phyloP scores from a whole-genome alignment of 92 coral and sea anemone species.

The Blastomussa wellsi region DNA sequence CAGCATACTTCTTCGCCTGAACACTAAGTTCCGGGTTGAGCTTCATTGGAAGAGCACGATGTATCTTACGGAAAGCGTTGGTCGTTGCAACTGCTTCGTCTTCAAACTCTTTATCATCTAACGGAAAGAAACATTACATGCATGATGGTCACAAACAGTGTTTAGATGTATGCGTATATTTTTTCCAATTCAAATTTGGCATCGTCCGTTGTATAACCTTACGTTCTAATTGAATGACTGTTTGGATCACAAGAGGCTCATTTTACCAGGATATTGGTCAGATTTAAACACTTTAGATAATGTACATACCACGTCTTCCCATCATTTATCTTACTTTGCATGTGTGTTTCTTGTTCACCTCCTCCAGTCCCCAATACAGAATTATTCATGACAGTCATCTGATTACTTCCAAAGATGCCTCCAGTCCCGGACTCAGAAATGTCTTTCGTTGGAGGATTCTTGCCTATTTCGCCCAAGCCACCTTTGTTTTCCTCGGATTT shows the following conservation, averaged over 20 bases:
- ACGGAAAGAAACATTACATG: not conserved
- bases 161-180: not conserved
- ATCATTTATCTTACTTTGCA: conserved; percentile 23
- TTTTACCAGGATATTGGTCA: too few relatives aligned
- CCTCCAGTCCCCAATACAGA: not conserved
- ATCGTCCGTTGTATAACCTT: not conserved
- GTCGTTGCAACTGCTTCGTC: conserved; percentile 68
- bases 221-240: not conserved
- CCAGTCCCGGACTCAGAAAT: not conserved
- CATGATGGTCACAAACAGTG: not conserved
- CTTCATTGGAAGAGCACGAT: conserved; percentile 64
- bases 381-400: not conserved
- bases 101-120: conserved; percentile 62
- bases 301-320: not conserved
- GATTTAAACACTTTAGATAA: not conserved
- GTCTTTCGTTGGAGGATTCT: not conserved
- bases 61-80: conserved; percentile 74
- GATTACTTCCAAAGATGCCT: not conserved
- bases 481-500: not conserved
- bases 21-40: conserved; percentile 54
- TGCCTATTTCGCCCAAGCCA: conserved; percentile 8
- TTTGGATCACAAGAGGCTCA: too few relatives aligned
- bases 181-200: not conserved
- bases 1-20: conserved; percentile 76
- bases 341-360: not conserved